Percentiles rank a stretch among this genome's conserved stretches.
Conservation (phyloP, 2,888 invertebrate genomes). For the Cotesia congregata region DNA sequence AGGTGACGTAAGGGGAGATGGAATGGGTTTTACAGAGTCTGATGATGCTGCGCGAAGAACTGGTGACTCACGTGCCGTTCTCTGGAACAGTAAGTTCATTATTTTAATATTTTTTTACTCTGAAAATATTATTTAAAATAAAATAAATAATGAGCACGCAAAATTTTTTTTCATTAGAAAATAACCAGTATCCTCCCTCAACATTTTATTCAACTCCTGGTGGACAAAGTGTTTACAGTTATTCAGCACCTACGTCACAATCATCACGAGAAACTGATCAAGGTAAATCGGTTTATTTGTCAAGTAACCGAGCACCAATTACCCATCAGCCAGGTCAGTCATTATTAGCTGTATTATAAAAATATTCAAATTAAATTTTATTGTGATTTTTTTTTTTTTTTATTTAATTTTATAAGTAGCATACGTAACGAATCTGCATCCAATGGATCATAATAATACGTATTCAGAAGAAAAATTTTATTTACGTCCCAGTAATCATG, state of each 20-base stretch:
- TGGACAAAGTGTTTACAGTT: slow-evolving; percentile 68
- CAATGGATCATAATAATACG: slow-evolving; percentile 66
- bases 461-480: slow-evolving; percentile 70
- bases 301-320: slow-evolving; percentile 59
- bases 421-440: slow-evolving; percentile 65
- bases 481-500: slow-evolving; percentile 72
- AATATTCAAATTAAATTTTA: slow-evolving; percentile 12
- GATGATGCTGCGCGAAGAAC: slow-evolving; percentile 86
- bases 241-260: slow-evolving; percentile 64
- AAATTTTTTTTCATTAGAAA: slow-evolving; percentile 56
- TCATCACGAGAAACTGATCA: slow-evolving; percentile 62
- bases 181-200: slow-evolving; percentile 68
- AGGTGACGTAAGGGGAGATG: slow-evolving; percentile 56
- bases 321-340: slow-evolving; percentile 62
- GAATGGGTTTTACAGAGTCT: slow-evolving; percentile 74
- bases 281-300: slow-evolving; percentile 63
- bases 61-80: slow-evolving; percentile 84
- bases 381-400: background rate
- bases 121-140: background rate
- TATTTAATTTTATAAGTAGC: slow-evolving; percentile 52
- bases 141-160: background rate
- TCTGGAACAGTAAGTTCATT: slow-evolving; percentile 85
- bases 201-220: slow-evolving; percentile 66
- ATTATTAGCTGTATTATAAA: slow-evolving; percentile 39
- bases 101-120: slow-evolving; percentile 8